Evolutionary conservation across 2,888 invertebrate species (phyloP).

Genomic region (Apomyelois bistriatella): DNA sequence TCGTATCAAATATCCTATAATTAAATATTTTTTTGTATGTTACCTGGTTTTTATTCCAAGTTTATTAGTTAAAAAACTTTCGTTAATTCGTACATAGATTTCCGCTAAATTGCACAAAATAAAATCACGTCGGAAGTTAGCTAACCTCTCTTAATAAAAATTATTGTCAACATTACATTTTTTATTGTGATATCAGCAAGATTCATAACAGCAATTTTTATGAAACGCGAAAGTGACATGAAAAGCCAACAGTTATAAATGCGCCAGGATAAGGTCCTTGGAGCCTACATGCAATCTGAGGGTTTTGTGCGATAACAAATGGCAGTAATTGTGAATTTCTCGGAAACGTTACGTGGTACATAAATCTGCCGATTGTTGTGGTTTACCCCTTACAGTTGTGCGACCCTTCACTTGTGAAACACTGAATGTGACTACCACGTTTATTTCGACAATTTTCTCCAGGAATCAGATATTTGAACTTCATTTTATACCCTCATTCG

Average conservation of each 20-base stretch:
- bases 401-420: slow-evolving; percentile 15
- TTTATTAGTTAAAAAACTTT: too few species aligned
- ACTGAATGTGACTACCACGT: neutral
- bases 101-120: neutral
- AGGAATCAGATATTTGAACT: neutral
- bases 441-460: slow-evolving; percentile 1
- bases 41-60: too few species aligned
- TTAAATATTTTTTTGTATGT: too few species aligned
- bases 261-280: slow-evolving; percentile 16
- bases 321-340: slow-evolving; percentile 30
- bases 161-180: slow-evolving; percentile 6
- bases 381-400: slow-evolving; percentile 19
- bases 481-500: neutral
- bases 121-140: neutral
- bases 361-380: slow-evolving; percentile 23
- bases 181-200: slow-evolving; percentile 2
- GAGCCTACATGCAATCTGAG: slow-evolving; percentile 24
- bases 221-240: slow-evolving; percentile 6
- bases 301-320: slow-evolving; percentile 36
- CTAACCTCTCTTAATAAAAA: neutral
- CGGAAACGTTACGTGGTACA: slow-evolving; percentile 22
- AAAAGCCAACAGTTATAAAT: slow-evolving; percentile 11
- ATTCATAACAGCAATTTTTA: slow-evolving; percentile 9
- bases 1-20: too few species aligned
- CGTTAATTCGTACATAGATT: too few species aligned